Conservation (phyloP, 2,888 invertebrate species). For the Girardia tigrina region DNA sequence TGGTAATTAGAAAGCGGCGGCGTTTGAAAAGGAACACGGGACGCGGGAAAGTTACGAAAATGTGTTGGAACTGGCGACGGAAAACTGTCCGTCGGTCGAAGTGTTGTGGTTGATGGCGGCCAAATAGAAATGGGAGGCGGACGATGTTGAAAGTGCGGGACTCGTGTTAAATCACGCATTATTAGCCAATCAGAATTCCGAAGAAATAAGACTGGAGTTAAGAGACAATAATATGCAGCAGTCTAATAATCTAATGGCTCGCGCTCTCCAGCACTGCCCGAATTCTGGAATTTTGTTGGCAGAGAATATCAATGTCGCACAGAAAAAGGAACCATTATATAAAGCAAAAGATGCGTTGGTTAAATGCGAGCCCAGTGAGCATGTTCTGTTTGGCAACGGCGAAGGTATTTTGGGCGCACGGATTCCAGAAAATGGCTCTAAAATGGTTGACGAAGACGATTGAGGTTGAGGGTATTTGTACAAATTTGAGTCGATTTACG, state of each 20-base stretch:
- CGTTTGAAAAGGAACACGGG: conserved; percentile 88
- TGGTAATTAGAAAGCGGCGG: too few relatives aligned
- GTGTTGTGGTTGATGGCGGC: conserved; percentile 99
- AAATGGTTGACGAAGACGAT: conserved; percentile 95
- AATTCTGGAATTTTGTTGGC: conserved; percentile 83
- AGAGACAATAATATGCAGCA: conserved; percentile 68
- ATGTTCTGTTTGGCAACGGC: conserved; percentile 86
- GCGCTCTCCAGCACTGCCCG: conserved; percentile 58
- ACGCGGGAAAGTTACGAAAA: conserved; percentile 76
- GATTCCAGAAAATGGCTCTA: conserved; percentile 72
- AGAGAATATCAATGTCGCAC: conserved; percentile 62
- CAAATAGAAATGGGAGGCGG: conserved; percentile 84
- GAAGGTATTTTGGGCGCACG: conserved; percentile 87
- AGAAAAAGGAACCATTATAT: conserved; percentile 80
- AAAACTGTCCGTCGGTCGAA: conserved; percentile 90
- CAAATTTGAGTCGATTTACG: conserved; percentile 82
- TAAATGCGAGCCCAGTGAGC: conserved; percentile 90
- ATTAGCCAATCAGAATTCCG: conserved; percentile 90
- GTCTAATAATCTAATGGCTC: conserved; percentile 78
- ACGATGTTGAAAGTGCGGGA: conserved; percentile 84
- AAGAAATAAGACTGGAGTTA: conserved; percentile 78
- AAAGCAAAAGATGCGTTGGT: conserved; percentile 94
- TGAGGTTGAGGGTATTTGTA: conserved; percentile 92
- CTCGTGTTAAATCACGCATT: conserved; percentile 85
- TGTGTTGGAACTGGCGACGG: conserved; percentile 77